These are phyloP conservation scores for Alentia gelatinosa DNA, from an alignment of 2,888 invertebrate genomes.

Conservation along the genomic window DNA sequence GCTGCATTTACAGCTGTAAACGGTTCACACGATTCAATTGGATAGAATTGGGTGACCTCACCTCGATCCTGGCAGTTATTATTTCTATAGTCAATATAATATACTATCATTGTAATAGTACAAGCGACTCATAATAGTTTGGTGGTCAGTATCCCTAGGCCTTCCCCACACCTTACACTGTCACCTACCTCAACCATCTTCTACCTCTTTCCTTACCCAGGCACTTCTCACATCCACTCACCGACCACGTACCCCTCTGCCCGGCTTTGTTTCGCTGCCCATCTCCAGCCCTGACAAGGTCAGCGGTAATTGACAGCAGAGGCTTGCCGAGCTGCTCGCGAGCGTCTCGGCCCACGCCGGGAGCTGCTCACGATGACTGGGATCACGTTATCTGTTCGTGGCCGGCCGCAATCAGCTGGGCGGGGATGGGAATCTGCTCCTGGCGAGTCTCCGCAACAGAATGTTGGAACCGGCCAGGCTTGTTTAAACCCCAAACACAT, in stretches of 20 bases:
- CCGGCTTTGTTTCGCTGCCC: neutral
- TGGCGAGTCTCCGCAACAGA: too few species aligned
- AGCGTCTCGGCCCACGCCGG: neutral
- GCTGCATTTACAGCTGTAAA: too few species aligned
- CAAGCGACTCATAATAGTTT: too few species aligned
- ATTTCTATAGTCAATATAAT: too few species aligned
- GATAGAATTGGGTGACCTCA: too few species aligned
- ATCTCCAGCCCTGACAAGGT: neutral
- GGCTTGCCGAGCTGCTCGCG: neutral
- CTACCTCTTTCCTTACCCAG: neutral
- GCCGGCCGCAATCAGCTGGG: neutral
- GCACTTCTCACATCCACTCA: neutral
- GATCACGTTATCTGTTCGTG: neutral
- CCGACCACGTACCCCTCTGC: neutral
- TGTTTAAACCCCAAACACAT: too few species aligned
- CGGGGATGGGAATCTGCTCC: neutral
- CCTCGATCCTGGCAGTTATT: too few species aligned
- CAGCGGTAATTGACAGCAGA: neutral
- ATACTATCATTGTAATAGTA: too few species aligned
- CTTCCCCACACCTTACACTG: too few species aligned
- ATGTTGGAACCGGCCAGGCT: too few species aligned
- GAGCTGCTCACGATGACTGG: neutral
- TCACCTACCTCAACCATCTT: neutral
- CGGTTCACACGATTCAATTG: too few species aligned
- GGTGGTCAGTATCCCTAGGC: too few species aligned